Evolutionary conservation across 2,888 invertebrate genomes (phyloP).

Genomic region (Encarsia formosa): DNA sequence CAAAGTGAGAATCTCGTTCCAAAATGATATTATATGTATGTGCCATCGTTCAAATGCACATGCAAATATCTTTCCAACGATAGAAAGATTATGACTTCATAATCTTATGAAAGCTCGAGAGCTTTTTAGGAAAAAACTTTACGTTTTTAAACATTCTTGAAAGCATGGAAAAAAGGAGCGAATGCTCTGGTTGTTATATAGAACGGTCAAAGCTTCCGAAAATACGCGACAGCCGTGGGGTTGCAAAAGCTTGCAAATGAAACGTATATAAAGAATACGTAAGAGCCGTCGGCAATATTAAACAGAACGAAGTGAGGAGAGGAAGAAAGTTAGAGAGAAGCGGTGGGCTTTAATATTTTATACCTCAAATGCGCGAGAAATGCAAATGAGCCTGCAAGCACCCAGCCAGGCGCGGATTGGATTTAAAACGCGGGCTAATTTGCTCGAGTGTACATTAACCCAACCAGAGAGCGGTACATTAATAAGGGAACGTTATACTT

Average conservation of each 20-base stretch:
- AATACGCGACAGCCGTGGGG: no score
- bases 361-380: slow-evolving; percentile 50
- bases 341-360: slow-evolving; percentile 49
- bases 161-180: no score
- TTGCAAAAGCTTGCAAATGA: no score
- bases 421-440: slow-evolving; percentile 52
- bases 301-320: background rate
- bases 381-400: slow-evolving; percentile 37
- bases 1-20: slow-evolving; percentile 45
- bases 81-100: no score
- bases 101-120: background rate
- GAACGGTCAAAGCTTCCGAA: no score
- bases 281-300: no score
- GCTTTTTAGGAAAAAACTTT: no score
- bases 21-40: background rate
- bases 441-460: slow-evolving; percentile 31
- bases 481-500: slow-evolving; percentile 13
- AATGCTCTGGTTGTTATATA: no score
- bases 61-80: no score
- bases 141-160: no score
- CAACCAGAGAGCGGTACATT: slow-evolving; percentile 11
- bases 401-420: slow-evolving; percentile 44
- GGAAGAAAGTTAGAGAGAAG: background rate
- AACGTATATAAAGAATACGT: no score
- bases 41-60: background rate